Evolutionary conservation across 2,888 invertebrate species (phyloP).

Genomic region (Pogonocherus hispidulus): DNA sequence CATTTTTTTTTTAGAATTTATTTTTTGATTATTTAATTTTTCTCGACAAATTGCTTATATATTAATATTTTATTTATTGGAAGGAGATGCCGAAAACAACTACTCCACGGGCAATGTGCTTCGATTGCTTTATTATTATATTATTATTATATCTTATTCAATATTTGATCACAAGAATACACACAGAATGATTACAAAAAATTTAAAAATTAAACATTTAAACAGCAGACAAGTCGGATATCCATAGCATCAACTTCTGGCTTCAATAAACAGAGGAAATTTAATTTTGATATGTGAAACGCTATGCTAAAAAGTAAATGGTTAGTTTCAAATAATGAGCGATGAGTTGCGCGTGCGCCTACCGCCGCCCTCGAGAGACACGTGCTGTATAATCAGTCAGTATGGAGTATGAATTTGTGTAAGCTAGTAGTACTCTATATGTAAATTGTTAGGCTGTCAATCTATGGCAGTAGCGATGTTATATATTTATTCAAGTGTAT

Average conservation of each 20-base stretch:
- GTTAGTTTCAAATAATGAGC: too few species aligned
- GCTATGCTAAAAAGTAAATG: background rate
- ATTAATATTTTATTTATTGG: background rate
- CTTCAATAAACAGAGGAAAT: background rate
- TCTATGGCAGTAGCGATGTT: too few species aligned
- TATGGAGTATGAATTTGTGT: too few species aligned
- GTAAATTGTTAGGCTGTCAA: slow-evolving; percentile 35
- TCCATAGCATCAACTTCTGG: slow-evolving; percentile 6
- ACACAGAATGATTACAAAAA: background rate
- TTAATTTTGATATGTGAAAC: background rate
- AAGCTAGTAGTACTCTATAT: slow-evolving; percentile 29
- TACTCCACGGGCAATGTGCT: too few species aligned
- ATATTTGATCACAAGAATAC: background rate
- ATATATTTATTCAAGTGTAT: too few species aligned
- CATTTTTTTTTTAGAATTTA: background rate
- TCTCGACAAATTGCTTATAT: background rate
- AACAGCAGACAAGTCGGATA: background rate
- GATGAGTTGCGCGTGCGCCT: too few species aligned
- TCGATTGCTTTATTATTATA: too few species aligned
- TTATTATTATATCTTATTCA: background rate
- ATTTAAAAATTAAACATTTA: background rate
- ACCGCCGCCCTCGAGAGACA: too few species aligned
- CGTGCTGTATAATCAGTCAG: too few species aligned
- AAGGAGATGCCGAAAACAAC: background rate
- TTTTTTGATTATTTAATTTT: background rate